phyloP scores from a whole-genome alignment of 1,140 invertebrate species.

The Reticulitermes speratus region DNA sequence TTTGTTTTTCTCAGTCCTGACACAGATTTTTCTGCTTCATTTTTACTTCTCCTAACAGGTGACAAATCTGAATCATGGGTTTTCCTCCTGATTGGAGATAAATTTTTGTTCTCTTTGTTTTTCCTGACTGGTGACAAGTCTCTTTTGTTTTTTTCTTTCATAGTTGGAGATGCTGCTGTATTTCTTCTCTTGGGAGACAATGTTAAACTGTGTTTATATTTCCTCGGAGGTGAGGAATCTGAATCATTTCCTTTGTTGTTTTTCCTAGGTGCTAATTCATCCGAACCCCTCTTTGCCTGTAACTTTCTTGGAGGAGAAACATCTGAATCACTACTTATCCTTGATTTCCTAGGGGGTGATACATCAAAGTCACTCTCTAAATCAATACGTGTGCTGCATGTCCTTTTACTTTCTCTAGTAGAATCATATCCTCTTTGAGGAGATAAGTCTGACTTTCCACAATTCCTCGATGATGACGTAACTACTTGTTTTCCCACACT shows the following conservation, averaged over 20 bases:
- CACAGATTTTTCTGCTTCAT: neutral
- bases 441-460: slow-evolving; percentile 38
- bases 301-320: slow-evolving; percentile 39
- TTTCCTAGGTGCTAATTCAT: slow-evolving; percentile 26
- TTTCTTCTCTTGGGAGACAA: slow-evolving; percentile 4
- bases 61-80: neutral
- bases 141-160: slow-evolving; percentile 32
- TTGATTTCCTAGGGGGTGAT: slow-evolving; percentile 39
- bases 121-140: neutral
- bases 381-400: slow-evolving; percentile 30
- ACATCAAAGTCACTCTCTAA: slow-evolving; percentile 38
- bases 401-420: slow-evolving; percentile 35
- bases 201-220: slow-evolving; percentile 24
- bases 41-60: neutral
- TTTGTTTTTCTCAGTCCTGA: neutral
- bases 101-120: neutral
- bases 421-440: slow-evolving; percentile 38
- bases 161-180: neutral
- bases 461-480: slow-evolving; percentile 8
- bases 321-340: slow-evolving; percentile 40
- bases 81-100: neutral
- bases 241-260: slow-evolving; percentile 35
- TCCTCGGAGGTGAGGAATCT: slow-evolving; percentile 43
- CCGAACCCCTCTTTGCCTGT: neutral
- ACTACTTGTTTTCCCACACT: neutral